Conservation (phyloP, 2,888 invertebrate genomes). For the Diplazon laetatorius region DNA sequence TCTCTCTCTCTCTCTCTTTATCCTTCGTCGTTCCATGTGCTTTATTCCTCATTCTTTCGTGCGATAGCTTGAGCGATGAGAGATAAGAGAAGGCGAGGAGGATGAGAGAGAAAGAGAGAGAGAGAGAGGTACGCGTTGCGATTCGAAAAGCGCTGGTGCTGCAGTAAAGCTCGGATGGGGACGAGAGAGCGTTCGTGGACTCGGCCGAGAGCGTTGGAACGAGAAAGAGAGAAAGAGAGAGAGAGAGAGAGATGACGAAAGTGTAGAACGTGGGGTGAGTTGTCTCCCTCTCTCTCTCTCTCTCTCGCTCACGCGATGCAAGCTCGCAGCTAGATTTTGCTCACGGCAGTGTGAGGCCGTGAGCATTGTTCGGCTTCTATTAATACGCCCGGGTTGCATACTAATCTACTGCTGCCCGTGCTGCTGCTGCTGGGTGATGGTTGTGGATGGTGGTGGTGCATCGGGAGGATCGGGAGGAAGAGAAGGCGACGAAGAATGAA, state of each 20-base stretch:
- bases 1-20: conserved; percentile 23
- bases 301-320: conserved; percentile 51
- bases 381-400: conserved; percentile 80
- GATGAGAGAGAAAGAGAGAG: conserved; percentile 31
- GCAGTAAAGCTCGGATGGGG: conserved; percentile 39
- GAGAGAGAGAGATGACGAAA: conserved; percentile 42
- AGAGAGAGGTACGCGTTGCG: conserved; percentile 53
- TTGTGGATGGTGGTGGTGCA: conserved; percentile 5
- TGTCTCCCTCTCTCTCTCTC: no score
- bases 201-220: no score
- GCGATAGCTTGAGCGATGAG: no score
- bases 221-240: conserved; percentile 53
- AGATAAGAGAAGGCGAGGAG: background rate
- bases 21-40: conserved; percentile 20
- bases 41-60: no score
- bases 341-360: conserved; percentile 74
- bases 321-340: conserved; percentile 60
- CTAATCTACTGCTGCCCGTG: conserved; percentile 74
- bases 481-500: conserved; percentile 36
- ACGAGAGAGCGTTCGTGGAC: no score
- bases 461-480: conserved; percentile 30
- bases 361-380: conserved; percentile 81
- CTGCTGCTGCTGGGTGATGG: conserved; percentile 44
- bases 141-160: conserved; percentile 62
- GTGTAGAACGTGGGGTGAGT: conserved; percentile 47